These are phyloP conservation scores for Metaphire vulgaris DNA, from an alignment of 1,140 invertebrate species.

Conservation along the genomic window DNA sequence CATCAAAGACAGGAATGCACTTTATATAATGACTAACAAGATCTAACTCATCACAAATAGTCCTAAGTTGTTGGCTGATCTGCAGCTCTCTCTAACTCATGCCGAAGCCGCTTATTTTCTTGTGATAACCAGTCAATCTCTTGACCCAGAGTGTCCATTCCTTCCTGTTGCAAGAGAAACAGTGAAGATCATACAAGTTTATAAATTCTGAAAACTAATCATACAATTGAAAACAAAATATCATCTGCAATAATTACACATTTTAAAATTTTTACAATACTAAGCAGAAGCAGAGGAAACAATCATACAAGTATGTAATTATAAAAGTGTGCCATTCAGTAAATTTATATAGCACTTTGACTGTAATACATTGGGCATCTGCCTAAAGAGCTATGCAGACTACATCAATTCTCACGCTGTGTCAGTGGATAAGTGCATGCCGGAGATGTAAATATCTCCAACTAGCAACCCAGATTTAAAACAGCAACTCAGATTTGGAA, in stretches of 20 bases:
- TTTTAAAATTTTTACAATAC: not conserved
- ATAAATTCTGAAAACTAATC: not conserved
- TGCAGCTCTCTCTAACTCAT: conserved; percentile 34
- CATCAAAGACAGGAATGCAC: conserved; percentile 50
- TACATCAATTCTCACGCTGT: no score
- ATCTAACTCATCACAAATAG: not conserved
- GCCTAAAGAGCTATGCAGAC: no score
- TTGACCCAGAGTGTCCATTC: conserved; percentile 76
- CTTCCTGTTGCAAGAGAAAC: conserved; percentile 63
- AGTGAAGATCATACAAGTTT: conserved; percentile 7
- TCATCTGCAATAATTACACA: not conserved
- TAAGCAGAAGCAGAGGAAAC: not conserved
- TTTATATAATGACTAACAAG: conserved; percentile 7
- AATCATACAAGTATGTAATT: not conserved
- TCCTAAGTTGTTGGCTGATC: not conserved
- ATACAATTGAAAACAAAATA: not conserved
- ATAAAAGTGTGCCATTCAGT: not conserved
- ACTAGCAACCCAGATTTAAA: no score
- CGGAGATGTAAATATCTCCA: no score
- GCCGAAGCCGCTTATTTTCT: conserved; percentile 48
- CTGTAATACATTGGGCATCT: no score
- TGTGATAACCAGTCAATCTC: conserved; percentile 74
- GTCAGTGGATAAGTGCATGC: no score
- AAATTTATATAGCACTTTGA: not conserved
- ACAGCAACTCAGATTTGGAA: no score